Conservation (phyloP, 92 coral and sea anemone species). For the Palythoa heliodiscus region DNA sequence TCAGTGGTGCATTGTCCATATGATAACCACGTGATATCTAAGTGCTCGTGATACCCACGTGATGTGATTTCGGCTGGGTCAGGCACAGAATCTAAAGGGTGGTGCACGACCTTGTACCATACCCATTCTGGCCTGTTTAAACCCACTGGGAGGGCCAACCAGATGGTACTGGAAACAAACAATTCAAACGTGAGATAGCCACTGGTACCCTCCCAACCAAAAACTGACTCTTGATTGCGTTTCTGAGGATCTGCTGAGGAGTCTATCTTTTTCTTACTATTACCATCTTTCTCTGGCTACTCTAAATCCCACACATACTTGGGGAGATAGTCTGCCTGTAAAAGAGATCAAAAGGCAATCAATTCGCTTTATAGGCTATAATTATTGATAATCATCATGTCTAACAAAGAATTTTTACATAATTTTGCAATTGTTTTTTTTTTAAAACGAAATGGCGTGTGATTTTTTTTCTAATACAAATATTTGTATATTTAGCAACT, state of each 20-base stretch:
- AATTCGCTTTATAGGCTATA: background rate
- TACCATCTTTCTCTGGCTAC: background rate
- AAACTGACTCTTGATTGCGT: background rate
- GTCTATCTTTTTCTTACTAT: background rate
- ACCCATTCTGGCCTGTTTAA: constrained; percentile 96
- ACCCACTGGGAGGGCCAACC: constrained; percentile 87
- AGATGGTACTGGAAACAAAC: background rate
- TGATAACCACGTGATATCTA: background rate
- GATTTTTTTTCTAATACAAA: background rate
- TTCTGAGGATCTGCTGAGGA: background rate
- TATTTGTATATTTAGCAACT: background rate
- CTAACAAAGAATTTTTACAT: no score
- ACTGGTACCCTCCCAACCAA: constrained; percentile 65
- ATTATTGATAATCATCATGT: no score
- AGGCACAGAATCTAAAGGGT: constrained; percentile 83
- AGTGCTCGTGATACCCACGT: constrained; percentile 8
- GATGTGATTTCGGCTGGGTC: constrained; percentile 89
- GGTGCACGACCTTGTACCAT: constrained; percentile 59
- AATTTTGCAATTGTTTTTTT: no score
- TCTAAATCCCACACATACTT: background rate
- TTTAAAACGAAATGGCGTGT: no score
- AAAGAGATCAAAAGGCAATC: background rate
- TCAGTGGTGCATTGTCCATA: background rate
- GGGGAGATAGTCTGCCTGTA: constrained; percentile 1
- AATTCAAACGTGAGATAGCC: background rate